Evolutionary conservation across 2,888 invertebrate genomes (phyloP).

Genomic region (Drosophila cognata): DNA sequence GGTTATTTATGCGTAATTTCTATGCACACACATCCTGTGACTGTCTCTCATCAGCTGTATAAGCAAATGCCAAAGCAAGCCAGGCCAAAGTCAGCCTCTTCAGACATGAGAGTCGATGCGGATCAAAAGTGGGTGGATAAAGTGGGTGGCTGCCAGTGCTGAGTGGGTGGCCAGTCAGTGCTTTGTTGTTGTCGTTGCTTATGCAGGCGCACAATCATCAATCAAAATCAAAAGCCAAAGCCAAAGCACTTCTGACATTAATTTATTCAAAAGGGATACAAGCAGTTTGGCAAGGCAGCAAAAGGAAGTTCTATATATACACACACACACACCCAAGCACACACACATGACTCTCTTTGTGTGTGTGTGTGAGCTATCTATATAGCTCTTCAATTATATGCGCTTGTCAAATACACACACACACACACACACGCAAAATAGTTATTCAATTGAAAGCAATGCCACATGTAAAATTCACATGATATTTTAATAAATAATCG

Average conservation of each 20-base stretch:
- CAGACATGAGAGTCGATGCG: conserved; percentile 35
- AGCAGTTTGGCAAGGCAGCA: conserved; percentile 66
- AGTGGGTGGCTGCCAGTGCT: conserved; percentile 17
- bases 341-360: background rate
- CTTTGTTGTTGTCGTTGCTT: conserved; percentile 53
- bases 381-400: conserved; percentile 50
- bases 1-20: conserved; percentile 76
- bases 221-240: conserved; percentile 84
- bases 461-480: conserved; percentile 37
- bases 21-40: conserved; percentile 52
- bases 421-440: conserved; percentile 23
- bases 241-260: conserved; percentile 84
- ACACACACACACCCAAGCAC: background rate
- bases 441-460: conserved; percentile 54
- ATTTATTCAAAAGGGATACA: conserved; percentile 84
- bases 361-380: conserved; percentile 8
- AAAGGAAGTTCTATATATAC: conserved; percentile 24
- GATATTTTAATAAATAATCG: conserved; percentile 41
- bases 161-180: conserved; percentile 1
- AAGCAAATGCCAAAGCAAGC: conserved; percentile 52
- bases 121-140: conserved; percentile 12
- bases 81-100: conserved; percentile 39
- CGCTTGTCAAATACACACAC: conserved; percentile 24
- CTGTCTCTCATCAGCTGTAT: conserved; percentile 40
- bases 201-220: conserved; percentile 80